Evolutionary conservation across 2,888 invertebrate genomes (phyloP), one percentile per base, ranked within the genome.

Genomic region (Diogma glabrata): DNA sequence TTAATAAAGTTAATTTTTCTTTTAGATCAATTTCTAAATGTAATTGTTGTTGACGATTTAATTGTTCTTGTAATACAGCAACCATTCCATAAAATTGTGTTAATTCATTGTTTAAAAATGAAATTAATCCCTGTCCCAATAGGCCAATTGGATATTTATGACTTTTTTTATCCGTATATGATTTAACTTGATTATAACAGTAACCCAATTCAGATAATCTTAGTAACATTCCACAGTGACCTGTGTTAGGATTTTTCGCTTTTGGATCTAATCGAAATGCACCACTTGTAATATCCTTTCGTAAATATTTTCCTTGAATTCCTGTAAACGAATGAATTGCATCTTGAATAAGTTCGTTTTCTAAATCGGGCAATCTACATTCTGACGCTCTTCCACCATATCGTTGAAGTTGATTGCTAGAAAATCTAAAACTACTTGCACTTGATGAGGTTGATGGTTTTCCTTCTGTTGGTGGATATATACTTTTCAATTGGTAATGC

Each of bases 41-140:
- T 17, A 47, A 28, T 26, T 47, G 24, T 10, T 28, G 47, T n/a
- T 47, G 26, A 20, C 22, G n/a, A 60, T 69, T 71, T 62, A 91
- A 86, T 76, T 89, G 87, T 50, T 90, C 85, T 67, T 94, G 91
- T 49, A 95, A 72, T 49, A 88, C 72, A 2, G 94, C 91, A 52
- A 96, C 79, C 59, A 91, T 81, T 56, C 90, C 79, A 66, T 92
- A 93, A 69, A 90, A 95, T 62, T 87, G 86, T 0, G 84, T 84
- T 12, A 96, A 72, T 67, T 95, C 90, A 52, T 85, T 81, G 60
- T 87, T 81, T 52, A 96, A 72, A 3, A 87, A 86, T 3, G 89
- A 79, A 51, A 90, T 84, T 57, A 95, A 79, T 49, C 93, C 90
- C 71, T 93, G 87, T 3, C 84, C 84, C 67, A 89, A 84, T 50